Conservation (phyloP, 2,888 invertebrate genomes). For the Bimastos eiseni region DNA sequence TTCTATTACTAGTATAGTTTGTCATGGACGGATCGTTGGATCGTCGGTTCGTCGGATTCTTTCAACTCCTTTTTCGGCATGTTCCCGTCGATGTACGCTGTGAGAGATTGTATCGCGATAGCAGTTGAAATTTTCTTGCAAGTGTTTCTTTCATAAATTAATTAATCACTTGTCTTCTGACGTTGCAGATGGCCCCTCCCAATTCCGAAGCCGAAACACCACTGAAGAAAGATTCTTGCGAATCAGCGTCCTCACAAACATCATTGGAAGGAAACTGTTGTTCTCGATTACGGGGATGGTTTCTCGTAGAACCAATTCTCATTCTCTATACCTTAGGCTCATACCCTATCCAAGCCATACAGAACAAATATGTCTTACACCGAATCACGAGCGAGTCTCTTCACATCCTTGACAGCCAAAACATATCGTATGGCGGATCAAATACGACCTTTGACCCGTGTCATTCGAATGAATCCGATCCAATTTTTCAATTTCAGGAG, state of each 20-base stretch:
- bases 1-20: too few relatives aligned
- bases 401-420: background rate
- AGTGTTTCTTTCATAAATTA: too few relatives aligned
- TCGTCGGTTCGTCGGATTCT: too few relatives aligned
- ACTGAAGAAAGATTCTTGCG: accelerated
- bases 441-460: slow-evolving; percentile 24
- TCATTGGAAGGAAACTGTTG: background rate
- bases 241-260: background rate
- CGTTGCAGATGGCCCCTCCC: background rate
- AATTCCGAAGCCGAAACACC: background rate
- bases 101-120: too few relatives aligned
- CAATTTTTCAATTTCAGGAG: slow-evolving; percentile 19
- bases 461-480: slow-evolving; percentile 30
- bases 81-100: too few relatives aligned
- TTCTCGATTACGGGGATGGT: background rate
- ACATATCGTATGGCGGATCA: background rate
- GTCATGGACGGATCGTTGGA: too few relatives aligned
- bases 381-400: slow-evolving; percentile 14
- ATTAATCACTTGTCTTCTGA: background rate
- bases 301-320: slow-evolving; percentile 41
- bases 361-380: slow-evolving; percentile 31
- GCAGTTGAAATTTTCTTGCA: too few relatives aligned
- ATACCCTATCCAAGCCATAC: slow-evolving; percentile 30
- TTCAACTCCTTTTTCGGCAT: too few relatives aligned
- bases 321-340: slow-evolving; percentile 28